Conservation (phyloP, 2,113 vertebrate species). For the Centropristis striata region DNA sequence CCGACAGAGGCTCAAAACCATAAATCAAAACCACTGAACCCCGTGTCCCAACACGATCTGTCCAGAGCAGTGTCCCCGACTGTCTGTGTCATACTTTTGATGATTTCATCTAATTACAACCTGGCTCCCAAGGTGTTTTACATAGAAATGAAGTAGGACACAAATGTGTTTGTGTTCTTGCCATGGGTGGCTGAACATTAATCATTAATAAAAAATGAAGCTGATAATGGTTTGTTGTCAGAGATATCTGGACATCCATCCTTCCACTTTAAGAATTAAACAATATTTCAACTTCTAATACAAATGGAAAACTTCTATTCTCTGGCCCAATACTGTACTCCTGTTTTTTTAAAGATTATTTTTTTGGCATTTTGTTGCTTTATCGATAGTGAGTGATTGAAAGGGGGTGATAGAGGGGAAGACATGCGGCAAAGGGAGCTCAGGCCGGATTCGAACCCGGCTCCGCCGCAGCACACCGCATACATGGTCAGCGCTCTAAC, state of each 20-base stretch:
- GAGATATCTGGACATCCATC: not conserved
- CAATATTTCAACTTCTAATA: not conserved
- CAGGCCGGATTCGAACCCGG: too few relatives aligned
- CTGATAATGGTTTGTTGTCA: not conserved
- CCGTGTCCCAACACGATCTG: conserved; percentile 44
- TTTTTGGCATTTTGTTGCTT: too few relatives aligned
- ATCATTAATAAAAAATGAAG: conserved; percentile 1
- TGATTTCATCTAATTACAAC: conserved; percentile 4
- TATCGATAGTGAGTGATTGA: too few relatives aligned
- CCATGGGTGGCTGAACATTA: not conserved
- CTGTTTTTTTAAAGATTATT: too few relatives aligned
- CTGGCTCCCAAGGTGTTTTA: not conserved
- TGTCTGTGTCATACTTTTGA: conserved; percentile 8
- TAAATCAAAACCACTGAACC: conserved; percentile 46
- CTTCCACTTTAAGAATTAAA: not conserved
- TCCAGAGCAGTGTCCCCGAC: conserved; percentile 25
- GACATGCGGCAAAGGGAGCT: too few relatives aligned
- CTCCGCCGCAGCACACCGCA: too few relatives aligned
- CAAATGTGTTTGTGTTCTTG: not conserved
- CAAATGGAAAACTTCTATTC: not conserved
- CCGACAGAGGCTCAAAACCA: conserved; percentile 25
- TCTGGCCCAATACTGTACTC: too few relatives aligned
- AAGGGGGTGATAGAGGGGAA: too few relatives aligned
- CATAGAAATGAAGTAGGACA: not conserved
- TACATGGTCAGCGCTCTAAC: too few relatives aligned